Percentiles rank a stretch among this genome's conserved stretches.
Conservation (phyloP, 2,797 vertebrate genomes). For the Sparidentex hasta region DNA sequence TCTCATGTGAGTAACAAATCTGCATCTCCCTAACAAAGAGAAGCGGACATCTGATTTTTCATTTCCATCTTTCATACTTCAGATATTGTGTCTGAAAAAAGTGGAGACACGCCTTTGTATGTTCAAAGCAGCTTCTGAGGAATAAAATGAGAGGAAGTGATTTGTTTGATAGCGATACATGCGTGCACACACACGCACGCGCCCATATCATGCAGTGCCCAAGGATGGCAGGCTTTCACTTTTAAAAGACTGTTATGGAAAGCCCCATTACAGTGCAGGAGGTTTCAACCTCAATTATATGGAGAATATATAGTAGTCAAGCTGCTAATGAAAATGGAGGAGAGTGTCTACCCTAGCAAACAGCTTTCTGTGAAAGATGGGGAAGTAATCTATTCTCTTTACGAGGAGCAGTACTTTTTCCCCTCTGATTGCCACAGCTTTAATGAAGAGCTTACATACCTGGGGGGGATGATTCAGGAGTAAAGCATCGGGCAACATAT, state of each 20-base stretch:
- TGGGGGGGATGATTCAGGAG: slow-evolving; percentile 70
- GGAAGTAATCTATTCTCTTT: slow-evolving; percentile 85
- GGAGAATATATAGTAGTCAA: slow-evolving; percentile 84
- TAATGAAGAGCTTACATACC: slow-evolving; percentile 82
- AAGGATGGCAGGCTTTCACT: slow-evolving; percentile 77
- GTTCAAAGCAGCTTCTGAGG: slow-evolving; percentile 71
- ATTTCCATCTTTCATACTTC: slow-evolving; percentile 40
- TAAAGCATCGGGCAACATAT: slow-evolving; percentile 55
- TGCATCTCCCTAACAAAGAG: slow-evolving; percentile 9
- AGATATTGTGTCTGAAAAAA: slow-evolving; percentile 38
- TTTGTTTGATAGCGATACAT: slow-evolving; percentile 63
- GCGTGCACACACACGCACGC: slow-evolving; percentile 15
- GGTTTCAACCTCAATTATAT: slow-evolving; percentile 86
- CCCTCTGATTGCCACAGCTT: slow-evolving; percentile 76
- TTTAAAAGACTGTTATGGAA: slow-evolving; percentile 85
- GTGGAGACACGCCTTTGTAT: slow-evolving; percentile 65
- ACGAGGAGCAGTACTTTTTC: slow-evolving; percentile 74
- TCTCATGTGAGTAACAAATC: slow-evolving; percentile 6
- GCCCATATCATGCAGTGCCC: slow-evolving; percentile 51
- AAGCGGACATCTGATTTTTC: slow-evolving; percentile 15
- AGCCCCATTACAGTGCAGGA: slow-evolving; percentile 84
- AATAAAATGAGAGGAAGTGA: slow-evolving; percentile 61
- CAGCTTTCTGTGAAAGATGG: slow-evolving; percentile 77
- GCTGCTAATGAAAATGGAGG: slow-evolving; percentile 84
- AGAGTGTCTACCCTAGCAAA: slow-evolving; percentile 79